phyloP scores from a whole-genome alignment of 92 coral and sea anemone species.

The Virgularia gustaviana region DNA sequence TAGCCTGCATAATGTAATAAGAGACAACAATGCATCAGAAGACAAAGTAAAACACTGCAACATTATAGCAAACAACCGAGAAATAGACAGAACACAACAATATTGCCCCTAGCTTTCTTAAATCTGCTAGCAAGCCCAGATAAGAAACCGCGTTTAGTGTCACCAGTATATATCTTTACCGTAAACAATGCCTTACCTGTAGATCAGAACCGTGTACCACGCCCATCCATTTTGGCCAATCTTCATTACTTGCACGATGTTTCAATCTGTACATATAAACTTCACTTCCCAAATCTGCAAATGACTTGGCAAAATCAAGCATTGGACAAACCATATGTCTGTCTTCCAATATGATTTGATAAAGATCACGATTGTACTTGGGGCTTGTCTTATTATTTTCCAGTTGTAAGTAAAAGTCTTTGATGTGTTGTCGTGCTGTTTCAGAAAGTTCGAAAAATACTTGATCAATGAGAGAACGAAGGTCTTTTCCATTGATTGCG shows the following conservation, averaged over 20 bases:
- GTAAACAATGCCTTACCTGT: slow-evolving; percentile 22
- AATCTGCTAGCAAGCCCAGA: no score
- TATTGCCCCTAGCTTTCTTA: no score
- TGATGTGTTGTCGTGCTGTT: slow-evolving; percentile 12
- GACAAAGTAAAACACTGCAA: no score
- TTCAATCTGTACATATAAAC: slow-evolving; percentile 36
- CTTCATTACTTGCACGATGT: slow-evolving; percentile 19
- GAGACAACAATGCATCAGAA: no score
- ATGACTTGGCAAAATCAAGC: slow-evolving; percentile 25
- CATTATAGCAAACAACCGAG: no score
- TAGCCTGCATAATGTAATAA: no score
- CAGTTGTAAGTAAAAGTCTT: slow-evolving; percentile 18
- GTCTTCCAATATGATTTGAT: slow-evolving; percentile 26
- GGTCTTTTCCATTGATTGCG: slow-evolving; percentile 3
- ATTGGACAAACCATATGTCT: slow-evolving; percentile 37
- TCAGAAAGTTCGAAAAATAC: slow-evolving; percentile 28
- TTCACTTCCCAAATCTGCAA: slow-evolving; percentile 10
- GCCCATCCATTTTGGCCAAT: slow-evolving; percentile 42
- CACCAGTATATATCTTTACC: no score
- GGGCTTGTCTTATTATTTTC: slow-evolving; percentile 24
- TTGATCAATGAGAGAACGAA: slow-evolving; percentile 8
- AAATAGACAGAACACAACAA: no score
- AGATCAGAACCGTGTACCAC: slow-evolving; percentile 36
- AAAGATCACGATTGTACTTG: slow-evolving; percentile 26
- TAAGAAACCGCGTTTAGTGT: no score